Evolutionary conservation across 1,140 invertebrate species (phyloP), one percentile per base, ranked within the genome.

Genomic region (Magallana gigas): DNA sequence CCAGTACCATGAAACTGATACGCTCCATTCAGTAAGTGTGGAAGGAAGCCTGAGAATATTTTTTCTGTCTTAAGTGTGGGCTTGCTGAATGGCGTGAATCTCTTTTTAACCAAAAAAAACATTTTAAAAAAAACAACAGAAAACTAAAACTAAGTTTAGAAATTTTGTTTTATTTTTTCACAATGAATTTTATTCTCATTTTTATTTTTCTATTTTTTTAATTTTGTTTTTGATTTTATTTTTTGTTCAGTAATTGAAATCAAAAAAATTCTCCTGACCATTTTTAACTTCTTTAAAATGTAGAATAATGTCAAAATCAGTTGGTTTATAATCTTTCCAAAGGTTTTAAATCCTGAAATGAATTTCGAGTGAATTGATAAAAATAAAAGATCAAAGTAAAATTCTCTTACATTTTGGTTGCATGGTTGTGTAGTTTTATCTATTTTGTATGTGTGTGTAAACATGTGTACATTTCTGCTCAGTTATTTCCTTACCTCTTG

Each of bases 21-120:
- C 91, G 90, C 82, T 90, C 90, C 90, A 93, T 93, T 87, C 93
- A 93, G 93, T 93, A 93, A 93, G 93, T 93, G 57, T 48, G 57
- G 86, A 76, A 76, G 57, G 86, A 76, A 76, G 68, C 23, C 68
- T 29, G 68, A 76, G 68, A 23, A 48, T 2, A 29, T 83, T 56
- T 87, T 57, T 58, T 84, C 36, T 84, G n/a, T 62, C 18, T 71
- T 85, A 62, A 59, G 57, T 85, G 84, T 71, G 57, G 62, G 36
- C 29, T 76, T 57, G 36, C 57, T 85, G 62, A 57, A 85, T 57
- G 84, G 57, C 57, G 58, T 83, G 68, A 48, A 76, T 76, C 68
- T 76, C 68, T 76, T 36, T 23, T 29, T 76, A 76, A 76, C 68
- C 29, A 48, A 48, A 48, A 48, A 4, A 5, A 48, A 5, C 2